A percentile compares a stretch with the other conserved stretches of the same genome.
phyloP scores from a whole-genome alignment of 2,113 vertebrate species.

The Crotalus helleri region DNA sequence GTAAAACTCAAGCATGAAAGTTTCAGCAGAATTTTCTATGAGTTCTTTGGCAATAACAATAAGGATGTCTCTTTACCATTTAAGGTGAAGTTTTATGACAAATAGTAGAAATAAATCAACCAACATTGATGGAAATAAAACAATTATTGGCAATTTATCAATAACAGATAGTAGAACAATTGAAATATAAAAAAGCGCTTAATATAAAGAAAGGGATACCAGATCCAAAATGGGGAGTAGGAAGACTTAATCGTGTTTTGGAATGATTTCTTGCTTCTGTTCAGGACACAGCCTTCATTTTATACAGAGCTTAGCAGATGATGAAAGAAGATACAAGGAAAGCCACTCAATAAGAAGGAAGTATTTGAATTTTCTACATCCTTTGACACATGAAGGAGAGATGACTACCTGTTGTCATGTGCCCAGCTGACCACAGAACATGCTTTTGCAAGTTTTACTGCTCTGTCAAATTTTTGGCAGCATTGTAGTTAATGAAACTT shows the following conservation, averaged over 20 bases:
- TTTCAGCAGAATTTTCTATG: neutral
- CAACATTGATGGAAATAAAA: neutral
- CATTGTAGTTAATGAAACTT: neutral
- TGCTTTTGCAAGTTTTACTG: neutral
- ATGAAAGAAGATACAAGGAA: neutral
- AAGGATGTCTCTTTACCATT: neutral
- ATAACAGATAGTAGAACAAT: neutral
- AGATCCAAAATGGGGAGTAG: neutral
- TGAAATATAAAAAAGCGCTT: neutral
- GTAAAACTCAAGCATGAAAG: neutral
- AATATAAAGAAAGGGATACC: neutral
- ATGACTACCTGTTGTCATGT: neutral
- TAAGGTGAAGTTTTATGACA: neutral
- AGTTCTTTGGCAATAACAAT: neutral
- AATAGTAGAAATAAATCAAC: neutral
- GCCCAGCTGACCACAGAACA: neutral
- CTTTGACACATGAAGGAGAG: neutral
- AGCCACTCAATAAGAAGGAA: neutral
- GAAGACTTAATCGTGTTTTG: neutral
- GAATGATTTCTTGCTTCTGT: neutral
- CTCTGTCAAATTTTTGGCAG: neutral
- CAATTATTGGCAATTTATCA: neutral
- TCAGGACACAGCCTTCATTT: neutral
- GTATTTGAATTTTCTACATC: neutral
- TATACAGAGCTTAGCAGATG: neutral